Evolutionary conservation across 2,888 invertebrate species (phyloP).

Genomic region (Apocheima hispidaria): DNA sequence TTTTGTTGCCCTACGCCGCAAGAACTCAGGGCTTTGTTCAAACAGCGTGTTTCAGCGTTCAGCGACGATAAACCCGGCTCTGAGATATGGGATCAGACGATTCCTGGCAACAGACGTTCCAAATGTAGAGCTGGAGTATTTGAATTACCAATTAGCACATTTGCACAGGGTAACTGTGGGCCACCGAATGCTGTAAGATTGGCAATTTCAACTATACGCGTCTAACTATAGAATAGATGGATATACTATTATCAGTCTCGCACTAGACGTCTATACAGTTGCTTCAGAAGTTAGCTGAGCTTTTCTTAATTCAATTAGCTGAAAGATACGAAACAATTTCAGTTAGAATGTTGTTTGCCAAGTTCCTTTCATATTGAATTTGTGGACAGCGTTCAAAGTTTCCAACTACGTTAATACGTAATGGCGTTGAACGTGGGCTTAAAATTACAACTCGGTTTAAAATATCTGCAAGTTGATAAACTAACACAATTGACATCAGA

Average conservation of each 20-base stretch:
- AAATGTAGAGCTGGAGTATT: slow-evolving; percentile 26
- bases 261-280: slow-evolving; percentile 19
- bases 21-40: slow-evolving; percentile 13
- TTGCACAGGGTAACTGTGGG: slow-evolving; percentile 35
- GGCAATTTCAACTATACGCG: slow-evolving; percentile 26
- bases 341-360: slow-evolving; percentile 13
- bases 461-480: neutral
- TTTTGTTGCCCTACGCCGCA: slow-evolving; percentile 8
- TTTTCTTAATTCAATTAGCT: slow-evolving; percentile 27
- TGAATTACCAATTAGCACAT: slow-evolving; percentile 39
- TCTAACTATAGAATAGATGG: slow-evolving; percentile 21
- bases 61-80: slow-evolving; percentile 19
- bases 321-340: slow-evolving; percentile 23
- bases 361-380: slow-evolving; percentile 25
- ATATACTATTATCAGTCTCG: slow-evolving; percentile 18
- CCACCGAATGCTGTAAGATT: slow-evolving; percentile 30
- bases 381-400: slow-evolving; percentile 19
- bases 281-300: slow-evolving; percentile 13
- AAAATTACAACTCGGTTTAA: neutral
- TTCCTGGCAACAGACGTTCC: slow-evolving; percentile 26
- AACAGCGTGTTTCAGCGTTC: slow-evolving; percentile 19
- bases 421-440: slow-evolving; percentile 4
- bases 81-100: slow-evolving; percentile 31
- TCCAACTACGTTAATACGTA: slow-evolving; percentile 13
- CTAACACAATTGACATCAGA: no score